Conservation (phyloP, 1,140 invertebrate species). For the Plutomurus gul region DNA sequence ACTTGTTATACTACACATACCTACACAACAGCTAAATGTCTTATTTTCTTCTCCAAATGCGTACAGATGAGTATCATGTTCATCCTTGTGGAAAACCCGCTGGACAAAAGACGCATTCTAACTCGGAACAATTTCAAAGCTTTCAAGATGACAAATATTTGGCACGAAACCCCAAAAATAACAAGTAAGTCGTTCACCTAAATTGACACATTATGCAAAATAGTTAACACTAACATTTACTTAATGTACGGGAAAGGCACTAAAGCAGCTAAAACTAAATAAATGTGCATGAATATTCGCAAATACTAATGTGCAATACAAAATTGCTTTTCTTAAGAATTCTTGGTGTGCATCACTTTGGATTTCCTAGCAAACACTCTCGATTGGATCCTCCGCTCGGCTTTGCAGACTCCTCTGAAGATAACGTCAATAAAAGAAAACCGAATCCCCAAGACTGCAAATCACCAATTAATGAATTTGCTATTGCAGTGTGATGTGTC, state of each 20-base stretch:
- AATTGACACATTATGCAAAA: not conserved
- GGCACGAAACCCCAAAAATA: not conserved
- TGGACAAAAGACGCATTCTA: not conserved
- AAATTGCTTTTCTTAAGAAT: not conserved
- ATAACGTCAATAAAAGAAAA: not conserved
- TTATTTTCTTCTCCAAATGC: conserved; percentile 32
- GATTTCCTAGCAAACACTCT: not conserved
- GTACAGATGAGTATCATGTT: conserved; percentile 31
- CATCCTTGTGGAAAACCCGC: conserved; percentile 1
- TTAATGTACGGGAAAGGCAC: not conserved
- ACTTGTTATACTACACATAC: conserved; percentile 17
- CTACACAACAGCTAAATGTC: conserved; percentile 7
- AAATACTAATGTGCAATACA: not conserved
- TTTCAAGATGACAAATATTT: conserved; percentile 21
- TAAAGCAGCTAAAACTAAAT: not conserved
- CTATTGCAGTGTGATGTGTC: conserved; percentile 36
- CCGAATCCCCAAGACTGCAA: not conserved
- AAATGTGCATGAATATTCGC: not conserved
- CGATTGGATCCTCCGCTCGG: conserved; percentile 32
- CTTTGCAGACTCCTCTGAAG: not conserved
- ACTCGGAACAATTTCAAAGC: not conserved
- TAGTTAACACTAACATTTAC: not conserved
- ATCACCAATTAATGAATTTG: conserved; percentile 30
- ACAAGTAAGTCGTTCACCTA: not conserved
- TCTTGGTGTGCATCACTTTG: conserved; percentile 25